Evolutionary conservation across 2,888 invertebrate species (phyloP).

Genomic region (Mesopsocus fuscifrons): DNA sequence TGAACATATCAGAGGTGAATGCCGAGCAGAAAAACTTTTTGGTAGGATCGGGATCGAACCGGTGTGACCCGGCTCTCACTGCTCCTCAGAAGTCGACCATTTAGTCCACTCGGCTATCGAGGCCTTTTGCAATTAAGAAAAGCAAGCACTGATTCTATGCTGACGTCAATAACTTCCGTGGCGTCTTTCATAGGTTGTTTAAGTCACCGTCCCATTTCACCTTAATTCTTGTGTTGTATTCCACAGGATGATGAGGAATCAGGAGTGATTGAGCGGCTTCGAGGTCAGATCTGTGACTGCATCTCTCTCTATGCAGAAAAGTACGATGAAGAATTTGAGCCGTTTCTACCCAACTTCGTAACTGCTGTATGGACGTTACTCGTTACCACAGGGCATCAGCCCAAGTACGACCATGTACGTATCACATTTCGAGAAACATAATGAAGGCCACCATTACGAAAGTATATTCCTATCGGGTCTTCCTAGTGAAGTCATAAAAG

Average conservation of each 20-base stretch:
- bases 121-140: neutral
- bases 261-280: constrained; percentile 74
- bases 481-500: constrained; percentile 3
- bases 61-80: too few relatives aligned
- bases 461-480: neutral
- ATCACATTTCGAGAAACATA: constrained; percentile 1
- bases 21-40: too few relatives aligned
- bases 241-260: constrained; percentile 63
- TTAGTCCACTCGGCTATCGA: too few relatives aligned
- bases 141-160: neutral
- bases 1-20: too few relatives aligned
- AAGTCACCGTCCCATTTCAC: too few relatives aligned
- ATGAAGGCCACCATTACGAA: too few relatives aligned
- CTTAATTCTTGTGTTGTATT: constrained; percentile 11
- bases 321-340: constrained; percentile 92
- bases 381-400: constrained; percentile 61
- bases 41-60: too few relatives aligned
- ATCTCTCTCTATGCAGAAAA: constrained; percentile 88
- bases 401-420: constrained; percentile 77
- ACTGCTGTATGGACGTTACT: constrained; percentile 84
- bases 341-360: constrained; percentile 81
- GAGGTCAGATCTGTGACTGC: constrained; percentile 93
- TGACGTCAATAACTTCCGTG: too few relatives aligned
- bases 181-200: too few relatives aligned
- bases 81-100: too few relatives aligned